Evolutionary conservation across 2,888 invertebrate genomes (phyloP), one percentile per base, ranked within the genome.

Genomic region (Cheiracanthium punctorium): DNA sequence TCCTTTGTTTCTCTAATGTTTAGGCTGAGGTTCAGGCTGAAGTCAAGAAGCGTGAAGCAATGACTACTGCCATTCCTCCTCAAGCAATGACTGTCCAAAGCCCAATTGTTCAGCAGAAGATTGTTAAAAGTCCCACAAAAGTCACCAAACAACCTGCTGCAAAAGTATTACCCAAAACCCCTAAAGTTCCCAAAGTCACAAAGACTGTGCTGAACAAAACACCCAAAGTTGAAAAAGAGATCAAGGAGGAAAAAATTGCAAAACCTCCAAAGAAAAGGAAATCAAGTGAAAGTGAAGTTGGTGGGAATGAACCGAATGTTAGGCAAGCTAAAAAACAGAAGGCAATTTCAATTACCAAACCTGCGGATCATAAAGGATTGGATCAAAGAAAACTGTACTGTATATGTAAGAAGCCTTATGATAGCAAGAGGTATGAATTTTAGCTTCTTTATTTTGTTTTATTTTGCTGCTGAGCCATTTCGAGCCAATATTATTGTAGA

Each of bases 351-450:
- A 88, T 71, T 65, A 80, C 73, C 1, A 88, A 82, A 33, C 80
- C 86, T 20, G 37, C 48, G 10, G 86, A 86, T 37, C 86, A 86
- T 29, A 86, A 86, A 71, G 71, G 67, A n/a, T 67, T 81, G 1
- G 82, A 80, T 64, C 82, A 75, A 67, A 88, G 58, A 88, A 90
- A 87, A 80, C 82, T 82, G 74, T 95, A 97, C 90, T 98, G 98
- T 91, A 93, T 97, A 77, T 98, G 98, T 91, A 94, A 96, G 91
- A 98, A 96, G 65, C 97, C 98, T 2, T 98, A 98, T 91, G 98
- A 99, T 92, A 96, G 97, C 91, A 96, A 97, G 20, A 97, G 97
- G 96, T 97, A 91, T 93, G 33, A 1, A 7, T 30, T 28, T n/a
- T n/a, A n/a, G n/a, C n/a, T n/a, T n/a, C n/a, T n/a, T n/a, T n/a